A percentile compares a stretch with the other conserved stretches of the same genome.
Conservation (phyloP, 2,113 vertebrate genomes). For the Panurus biarmicus region DNA sequence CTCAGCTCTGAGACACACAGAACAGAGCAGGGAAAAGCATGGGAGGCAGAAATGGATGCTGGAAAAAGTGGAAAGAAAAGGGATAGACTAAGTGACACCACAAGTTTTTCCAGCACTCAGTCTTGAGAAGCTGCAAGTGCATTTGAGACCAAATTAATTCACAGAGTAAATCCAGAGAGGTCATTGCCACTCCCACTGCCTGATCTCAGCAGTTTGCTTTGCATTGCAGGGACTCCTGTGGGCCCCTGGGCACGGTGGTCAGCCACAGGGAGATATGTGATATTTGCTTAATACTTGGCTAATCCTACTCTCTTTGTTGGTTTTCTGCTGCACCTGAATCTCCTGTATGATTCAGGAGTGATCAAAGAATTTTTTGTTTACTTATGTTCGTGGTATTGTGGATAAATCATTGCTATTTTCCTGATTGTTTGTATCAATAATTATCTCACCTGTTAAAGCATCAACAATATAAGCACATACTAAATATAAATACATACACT, state of each 20-base stretch:
- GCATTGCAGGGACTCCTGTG: background rate
- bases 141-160: background rate
- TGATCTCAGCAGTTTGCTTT: background rate
- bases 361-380: background rate
- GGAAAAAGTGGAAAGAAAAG: background rate
- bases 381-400: background rate
- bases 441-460: background rate
- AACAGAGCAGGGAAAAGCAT: background rate
- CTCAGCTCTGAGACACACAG: background rate
- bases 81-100: background rate
- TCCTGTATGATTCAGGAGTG: background rate
- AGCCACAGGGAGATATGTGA: background rate
- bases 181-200: background rate
- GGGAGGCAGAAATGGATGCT: background rate
- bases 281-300: background rate
- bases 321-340: background rate
- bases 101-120: background rate
- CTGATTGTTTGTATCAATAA: background rate
- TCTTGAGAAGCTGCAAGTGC: background rate
- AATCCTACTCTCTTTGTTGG: background rate
- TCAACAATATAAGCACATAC: background rate
- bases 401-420: background rate
- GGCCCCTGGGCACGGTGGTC: background rate
- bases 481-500: background rate
- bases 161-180: background rate